phyloP scores from a whole-genome alignment of 1,140 invertebrate genomes.

The Lepidostoma basale region DNA sequence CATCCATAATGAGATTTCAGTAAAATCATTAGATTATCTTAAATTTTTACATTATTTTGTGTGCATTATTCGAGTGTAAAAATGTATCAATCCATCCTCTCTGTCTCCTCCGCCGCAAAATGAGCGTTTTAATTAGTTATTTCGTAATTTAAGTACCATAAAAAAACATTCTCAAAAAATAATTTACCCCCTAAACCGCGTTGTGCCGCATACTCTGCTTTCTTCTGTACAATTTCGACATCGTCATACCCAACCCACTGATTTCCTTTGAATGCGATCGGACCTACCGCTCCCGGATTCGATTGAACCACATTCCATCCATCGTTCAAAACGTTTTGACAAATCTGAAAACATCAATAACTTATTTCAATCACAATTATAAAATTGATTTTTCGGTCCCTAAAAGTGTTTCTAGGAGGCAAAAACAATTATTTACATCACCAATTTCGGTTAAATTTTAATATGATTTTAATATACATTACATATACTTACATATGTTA shows the following conservation, averaged over 20 bases:
- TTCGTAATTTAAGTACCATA: neutral
- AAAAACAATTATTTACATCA: neutral
- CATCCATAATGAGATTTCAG: neutral
- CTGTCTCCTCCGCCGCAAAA: neutral
- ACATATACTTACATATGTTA: too few relatives aligned
- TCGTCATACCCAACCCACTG: constrained; percentile 94
- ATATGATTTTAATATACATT: too few relatives aligned
- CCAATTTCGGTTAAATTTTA: too few relatives aligned
- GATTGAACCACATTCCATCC: neutral
- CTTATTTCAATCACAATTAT: neutral
- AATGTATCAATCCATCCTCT: neutral
- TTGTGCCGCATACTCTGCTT: constrained; percentile 79
- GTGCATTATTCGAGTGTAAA: neutral
- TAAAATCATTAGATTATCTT: neutral
- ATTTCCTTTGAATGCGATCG: constrained; percentile 77
- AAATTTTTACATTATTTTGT: neutral
- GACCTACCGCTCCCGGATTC: constrained; percentile 65
- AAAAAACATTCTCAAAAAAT: neutral
- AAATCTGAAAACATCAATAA: neutral
- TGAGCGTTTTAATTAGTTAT: neutral
- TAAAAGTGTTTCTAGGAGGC: neutral
- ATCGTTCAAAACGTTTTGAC: neutral
- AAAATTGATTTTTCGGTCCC: neutral
- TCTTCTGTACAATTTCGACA: constrained; percentile 65
- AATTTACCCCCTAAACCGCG: constrained; percentile 76